Percentiles rank a stretch among this genome's conserved stretches.
Evolutionary conservation across 2,113 vertebrate species (phyloP).

Genomic region (Chionis minor): DNA sequence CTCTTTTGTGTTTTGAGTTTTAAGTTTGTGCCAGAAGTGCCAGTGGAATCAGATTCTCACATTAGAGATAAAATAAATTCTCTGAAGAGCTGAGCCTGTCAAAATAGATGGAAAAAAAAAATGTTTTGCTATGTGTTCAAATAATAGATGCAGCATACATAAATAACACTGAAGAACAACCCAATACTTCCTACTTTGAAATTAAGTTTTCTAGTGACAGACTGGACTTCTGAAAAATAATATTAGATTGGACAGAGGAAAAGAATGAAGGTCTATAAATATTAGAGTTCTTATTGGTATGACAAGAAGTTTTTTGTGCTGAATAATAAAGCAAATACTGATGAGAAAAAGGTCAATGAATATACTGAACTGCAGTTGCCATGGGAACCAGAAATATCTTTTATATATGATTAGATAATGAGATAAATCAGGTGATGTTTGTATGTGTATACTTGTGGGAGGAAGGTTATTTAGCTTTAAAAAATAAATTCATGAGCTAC

Average conservation of each 20-base stretch:
- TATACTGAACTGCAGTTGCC: constrained; percentile 40
- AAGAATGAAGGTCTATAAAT: constrained; percentile 46
- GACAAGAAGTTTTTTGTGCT: constrained; percentile 32
- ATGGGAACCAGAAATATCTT: constrained; percentile 59
- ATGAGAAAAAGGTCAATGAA: constrained; percentile 57
- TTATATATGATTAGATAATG: constrained; percentile 49
- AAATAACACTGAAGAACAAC: constrained; percentile 10
- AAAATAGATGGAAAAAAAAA: constrained; percentile 48
- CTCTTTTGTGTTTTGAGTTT: constrained; percentile 59
- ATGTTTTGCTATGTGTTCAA: not conserved
- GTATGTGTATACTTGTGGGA: not conserved
- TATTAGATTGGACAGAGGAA: constrained; percentile 25
- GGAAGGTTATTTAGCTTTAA: not conserved
- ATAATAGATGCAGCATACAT: constrained; percentile 51
- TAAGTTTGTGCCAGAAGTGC: constrained; percentile 55
- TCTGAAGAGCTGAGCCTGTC: constrained; percentile 54
- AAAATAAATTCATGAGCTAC: not conserved
- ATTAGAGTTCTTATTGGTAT: constrained; percentile 52
- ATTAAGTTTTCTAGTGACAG: constrained; percentile 57
- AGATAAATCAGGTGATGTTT: constrained; percentile 8
- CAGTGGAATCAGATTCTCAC: constrained; percentile 42
- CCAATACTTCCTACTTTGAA: constrained; percentile 53
- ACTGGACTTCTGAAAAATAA: constrained; percentile 9
- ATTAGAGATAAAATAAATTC: constrained; percentile 65
- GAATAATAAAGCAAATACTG: constrained; percentile 35